Base-by-base conservation (phyloP, 2,113 vertebrate genomes). In the Forbesichthys agassizii region DNA sequence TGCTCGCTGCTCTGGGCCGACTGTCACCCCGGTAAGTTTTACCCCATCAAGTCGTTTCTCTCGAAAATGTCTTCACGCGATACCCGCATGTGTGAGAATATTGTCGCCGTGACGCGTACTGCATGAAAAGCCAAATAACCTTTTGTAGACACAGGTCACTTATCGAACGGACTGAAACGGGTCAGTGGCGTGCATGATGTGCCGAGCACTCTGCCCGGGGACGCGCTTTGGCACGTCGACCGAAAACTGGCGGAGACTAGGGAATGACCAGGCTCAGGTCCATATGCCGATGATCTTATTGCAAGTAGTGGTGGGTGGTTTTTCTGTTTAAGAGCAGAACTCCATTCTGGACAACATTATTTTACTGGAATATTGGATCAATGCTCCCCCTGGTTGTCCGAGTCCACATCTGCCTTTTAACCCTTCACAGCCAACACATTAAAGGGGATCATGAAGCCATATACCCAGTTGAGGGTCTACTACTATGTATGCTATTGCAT, bases 1-100 rank as follows among this genome's bases (percentile, higher is more conserved):
- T 93, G 86, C 71, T 86, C 93, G 92, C 92, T 95, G 85, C 92
- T 93, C 75, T 90, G 94, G 93, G 95, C 95, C 89, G 88, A 95
- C 69, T 94, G 94, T 87, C 95, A 95, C 84, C 96, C 96, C 64
- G 95, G 96, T 98, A 93, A 98, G 96, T 93, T 90, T 77, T 48
- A 55, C 53, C 9, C 56, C 18, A 46, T 13, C 55, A 57, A 52
- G 55, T 42, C 47, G 56, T 48, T 56, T 64, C 11, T 61, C n/a
- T 13, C 16, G 36, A n/a, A 11, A 33, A 11, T 56, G 63, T 36
- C 10, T 47, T 14, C 36, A 13, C 7, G 13, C n/a, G 13, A 20
- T 48, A 27, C 13, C 48, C 20, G 11, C 0, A 58, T 51, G 11
- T 54, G 61, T 8, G 13, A 51, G 60, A 52, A 60, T 52, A 48